Evolutionary conservation across 2,113 vertebrate species (phyloP), one percentile per base, ranked within the genome.

Genomic region (Neodontobutis hainanensis): DNA sequence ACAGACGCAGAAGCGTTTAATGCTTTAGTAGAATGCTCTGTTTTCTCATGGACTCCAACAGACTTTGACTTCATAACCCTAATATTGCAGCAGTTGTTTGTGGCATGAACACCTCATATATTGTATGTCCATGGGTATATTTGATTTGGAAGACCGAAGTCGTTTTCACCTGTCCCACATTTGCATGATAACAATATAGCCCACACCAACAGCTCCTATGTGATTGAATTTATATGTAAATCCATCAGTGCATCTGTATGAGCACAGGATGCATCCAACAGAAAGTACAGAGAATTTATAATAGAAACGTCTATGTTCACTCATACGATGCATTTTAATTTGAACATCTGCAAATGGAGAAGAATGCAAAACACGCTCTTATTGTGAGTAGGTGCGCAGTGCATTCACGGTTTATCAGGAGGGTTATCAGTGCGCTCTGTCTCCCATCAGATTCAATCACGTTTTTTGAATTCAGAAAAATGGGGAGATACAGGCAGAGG

Each of bases 221-320:
- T 12, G 4, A 53, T 4, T 27, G 55, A 8, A 57, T 77, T 61
- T 27, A 57, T 42, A 76, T 69, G 55, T 56, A 68, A 57, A 81
- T 12, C 47, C 5, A 14, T 53, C 51, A 35, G 11, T 3, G 32
- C 11, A 11, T 35, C 51, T 35, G 12, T 12, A 34, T 51, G 10
- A 19, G 11, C 10, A 3, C 5, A 27, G 19, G 49, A 4, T 10
- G 49, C 49, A 32, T 53, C 51, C 51, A 12, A 35, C 14, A 11
- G 5, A 35, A 32, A 35, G 27, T 34, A 53, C 32, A 6, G 10
- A 7, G 51, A 35, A 53, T 53, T 7, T 27, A 11, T 53, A 35
- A 53, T 34, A 32, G 32, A 5, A 2, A 8, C 51, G 4, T 14
- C 11, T 5, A 32, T 11, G 51, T 53, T 27, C 4, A 27, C 19